Base-by-base conservation (phyloP, 2,888 invertebrate genomes). In the Bellardia bayeri region DNA sequence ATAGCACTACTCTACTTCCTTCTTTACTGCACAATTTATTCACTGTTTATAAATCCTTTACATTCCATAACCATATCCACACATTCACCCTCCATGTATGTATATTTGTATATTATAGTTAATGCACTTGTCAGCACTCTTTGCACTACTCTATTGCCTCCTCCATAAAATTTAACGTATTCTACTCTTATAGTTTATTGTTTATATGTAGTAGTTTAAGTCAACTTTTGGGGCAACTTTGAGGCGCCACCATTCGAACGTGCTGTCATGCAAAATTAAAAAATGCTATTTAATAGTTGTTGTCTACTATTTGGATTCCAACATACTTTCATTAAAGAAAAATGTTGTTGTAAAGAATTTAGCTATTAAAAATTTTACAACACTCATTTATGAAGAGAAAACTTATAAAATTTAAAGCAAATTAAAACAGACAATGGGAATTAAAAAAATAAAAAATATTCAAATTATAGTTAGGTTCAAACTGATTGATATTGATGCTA, bases 41-140 rank as follows among this genome's bases (percentile, higher is more conserved):
- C 37, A 37, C 37, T 13, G 63, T 16, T 23, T 3, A 56, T 42
- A 33, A 61, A 33, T 13, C 72, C 40, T 11, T 13, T 58, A 66
- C 66, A 74, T 61, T 72, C 37, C 16, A 40, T 68, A 54, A 5
- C 7, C 64, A 4, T 33, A n/a, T 13, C 2, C 42, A 72, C 11
- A 49, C 30, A 11, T 30, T 1, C 37, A 23, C 49, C 16, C 33
- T 37, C 9, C 13, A 45, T 64, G 69, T 69, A 68, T 40, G 45
- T 56, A 23, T 13, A 23, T 37, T 23, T 74, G 33, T 64, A 45
- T 42, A 14, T n/a, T 40, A 45, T 71, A 64, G 64, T 40, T 71
- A 66, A 72, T 49, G 82, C 74, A 82, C 66, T 82, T 45, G 13
- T 56, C 56, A 56, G 56, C 81, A 74, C 33, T 64, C 51, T n/a